Percentiles rank a stretch among this genome's conserved stretches.
phyloP scores from a whole-genome alignment of 2,113 vertebrate species.

The Haemorhous mexicanus region DNA sequence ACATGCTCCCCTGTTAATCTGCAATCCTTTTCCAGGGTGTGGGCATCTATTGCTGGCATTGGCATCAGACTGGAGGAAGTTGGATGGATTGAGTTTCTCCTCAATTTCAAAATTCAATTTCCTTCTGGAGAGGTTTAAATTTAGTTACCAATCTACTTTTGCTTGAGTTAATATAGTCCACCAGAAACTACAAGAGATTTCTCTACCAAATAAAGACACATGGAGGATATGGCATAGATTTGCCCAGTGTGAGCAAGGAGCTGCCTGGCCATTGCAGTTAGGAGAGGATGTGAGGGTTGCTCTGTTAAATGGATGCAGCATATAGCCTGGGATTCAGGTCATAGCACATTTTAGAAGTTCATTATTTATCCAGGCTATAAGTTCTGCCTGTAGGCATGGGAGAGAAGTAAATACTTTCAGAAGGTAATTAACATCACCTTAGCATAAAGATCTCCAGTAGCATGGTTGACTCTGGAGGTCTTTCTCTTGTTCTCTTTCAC shows the following conservation, averaged over 20 bases:
- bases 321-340: neutral
- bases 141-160: neutral
- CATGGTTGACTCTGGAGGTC: neutral
- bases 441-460: neutral
- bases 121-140: neutral
- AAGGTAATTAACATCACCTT: neutral
- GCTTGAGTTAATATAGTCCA: neutral
- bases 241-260: neutral
- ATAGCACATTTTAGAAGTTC: neutral
- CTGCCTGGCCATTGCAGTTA: neutral
- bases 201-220: too few relatives aligned
- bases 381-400: neutral
- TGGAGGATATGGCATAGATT: neutral
- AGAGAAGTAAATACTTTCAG: neutral
- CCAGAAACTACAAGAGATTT: neutral
- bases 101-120: neutral
- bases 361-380: neutral
- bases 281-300: neutral
- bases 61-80: neutral
- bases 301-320: neutral
- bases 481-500: neutral
- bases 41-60: neutral
- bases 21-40: neutral
- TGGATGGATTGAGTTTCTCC: neutral
- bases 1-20: neutral